Conservation (phyloP, 2,888 invertebrate species). For the Steinernema hermaphroditum region DNA sequence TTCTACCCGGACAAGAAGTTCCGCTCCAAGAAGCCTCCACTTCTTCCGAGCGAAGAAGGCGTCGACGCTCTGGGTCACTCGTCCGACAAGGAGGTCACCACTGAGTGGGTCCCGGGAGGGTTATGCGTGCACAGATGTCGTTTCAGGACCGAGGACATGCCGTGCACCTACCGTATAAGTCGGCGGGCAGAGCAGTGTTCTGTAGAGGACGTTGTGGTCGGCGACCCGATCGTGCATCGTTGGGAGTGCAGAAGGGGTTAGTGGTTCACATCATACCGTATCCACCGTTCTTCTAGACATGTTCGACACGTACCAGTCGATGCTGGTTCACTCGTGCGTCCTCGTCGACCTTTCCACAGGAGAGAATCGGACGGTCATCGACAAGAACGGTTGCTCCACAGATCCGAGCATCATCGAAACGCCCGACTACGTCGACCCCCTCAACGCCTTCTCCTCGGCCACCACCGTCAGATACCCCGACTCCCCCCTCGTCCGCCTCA, state of each 20-base stretch:
- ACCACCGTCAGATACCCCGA: slow-evolving; percentile 42
- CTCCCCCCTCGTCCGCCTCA: slow-evolving; percentile 37
- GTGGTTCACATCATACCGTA: not conserved
- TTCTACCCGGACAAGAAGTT: slow-evolving; percentile 51
- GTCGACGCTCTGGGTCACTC: not conserved
- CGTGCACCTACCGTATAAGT: slow-evolving; percentile 35
- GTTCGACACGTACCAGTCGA: slow-evolving; percentile 44
- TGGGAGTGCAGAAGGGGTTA: slow-evolving; percentile 36
- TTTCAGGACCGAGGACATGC: slow-evolving; percentile 17
- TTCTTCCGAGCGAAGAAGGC: not conserved
- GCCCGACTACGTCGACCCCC: slow-evolving; percentile 37
- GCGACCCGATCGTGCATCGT: slow-evolving; percentile 26
- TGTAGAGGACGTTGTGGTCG: slow-evolving; percentile 30
- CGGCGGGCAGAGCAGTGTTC: slow-evolving; percentile 24
- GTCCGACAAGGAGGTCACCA: not conserved
- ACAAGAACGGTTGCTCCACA: slow-evolving; percentile 43
- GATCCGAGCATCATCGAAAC: slow-evolving; percentile 41
- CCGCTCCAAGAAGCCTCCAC: slow-evolving; percentile 26
- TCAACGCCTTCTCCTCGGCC: slow-evolving; percentile 34
- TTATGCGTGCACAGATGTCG: not conserved
- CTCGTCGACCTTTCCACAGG: slow-evolving; percentile 38
- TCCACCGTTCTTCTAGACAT: slow-evolving; percentile 34
- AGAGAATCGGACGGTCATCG: slow-evolving; percentile 33
- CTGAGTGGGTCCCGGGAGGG: not conserved
- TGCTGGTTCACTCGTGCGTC: slow-evolving; percentile 41